Conservation (phyloP, 2,797 vertebrate genomes). For the Danio kyathit region DNA sequence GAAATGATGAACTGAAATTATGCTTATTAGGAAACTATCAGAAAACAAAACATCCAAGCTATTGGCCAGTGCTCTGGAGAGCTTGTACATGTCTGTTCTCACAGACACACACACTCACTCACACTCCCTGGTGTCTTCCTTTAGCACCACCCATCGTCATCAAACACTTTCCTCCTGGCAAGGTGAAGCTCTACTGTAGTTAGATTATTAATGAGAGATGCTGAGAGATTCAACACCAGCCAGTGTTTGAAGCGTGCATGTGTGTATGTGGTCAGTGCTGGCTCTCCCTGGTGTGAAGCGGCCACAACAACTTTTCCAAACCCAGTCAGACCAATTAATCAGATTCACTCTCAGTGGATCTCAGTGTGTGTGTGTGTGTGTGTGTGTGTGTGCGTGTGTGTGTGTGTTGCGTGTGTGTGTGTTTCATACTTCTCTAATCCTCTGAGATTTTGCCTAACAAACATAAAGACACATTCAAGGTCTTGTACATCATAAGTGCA, state of each 20-base stretch:
- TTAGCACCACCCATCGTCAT: conserved; percentile 38
- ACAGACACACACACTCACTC: conserved; percentile 37
- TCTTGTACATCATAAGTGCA: background rate
- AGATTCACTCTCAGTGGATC: conserved; percentile 11
- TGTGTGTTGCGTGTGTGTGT: too few species aligned
- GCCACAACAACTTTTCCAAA: conserved; percentile 25
- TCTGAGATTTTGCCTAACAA: background rate
- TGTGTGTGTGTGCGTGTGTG: too few species aligned
- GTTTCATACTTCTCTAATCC: background rate
- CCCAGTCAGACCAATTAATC: conserved; percentile 25
- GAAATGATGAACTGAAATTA: background rate
- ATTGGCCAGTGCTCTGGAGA: background rate
- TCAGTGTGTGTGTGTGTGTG: background rate
- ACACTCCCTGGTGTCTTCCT: conserved; percentile 21
- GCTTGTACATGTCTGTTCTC: background rate
- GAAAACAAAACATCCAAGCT: conserved; percentile 16
- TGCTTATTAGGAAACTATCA: background rate
- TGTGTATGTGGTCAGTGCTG: conserved; percentile 7
- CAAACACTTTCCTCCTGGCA: conserved; percentile 47
- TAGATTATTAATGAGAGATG: conserved; percentile 46
- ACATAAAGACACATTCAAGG: conserved; percentile 5
- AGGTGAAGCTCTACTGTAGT: conserved; percentile 45
- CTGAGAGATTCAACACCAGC: conserved; percentile 14
- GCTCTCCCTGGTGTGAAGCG: conserved; percentile 21
- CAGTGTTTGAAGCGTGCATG: conserved; percentile 7